phyloP scores from a whole-genome alignment of 1,140 invertebrate species.

The Musca domestica region DNA sequence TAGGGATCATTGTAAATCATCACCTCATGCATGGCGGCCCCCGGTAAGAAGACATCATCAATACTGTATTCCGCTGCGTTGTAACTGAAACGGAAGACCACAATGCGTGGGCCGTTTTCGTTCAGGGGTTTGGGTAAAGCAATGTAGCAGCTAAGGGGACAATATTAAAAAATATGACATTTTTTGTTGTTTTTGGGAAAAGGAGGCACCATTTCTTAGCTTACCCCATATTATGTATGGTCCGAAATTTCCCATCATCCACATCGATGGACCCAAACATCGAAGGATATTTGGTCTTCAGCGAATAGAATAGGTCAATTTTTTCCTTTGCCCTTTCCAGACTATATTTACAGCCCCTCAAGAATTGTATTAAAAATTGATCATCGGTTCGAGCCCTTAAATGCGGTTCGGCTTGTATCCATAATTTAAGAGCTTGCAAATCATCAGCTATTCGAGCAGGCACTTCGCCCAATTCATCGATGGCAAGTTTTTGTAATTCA shows the following conservation, averaged over 20 bases:
- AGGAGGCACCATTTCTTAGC: no score
- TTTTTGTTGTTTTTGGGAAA: no score
- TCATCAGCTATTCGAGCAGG: conserved; percentile 57
- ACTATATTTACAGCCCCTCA: conserved; percentile 66
- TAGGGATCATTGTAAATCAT: conserved; percentile 38
- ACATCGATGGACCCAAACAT: no score
- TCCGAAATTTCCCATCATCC: conserved; percentile 23
- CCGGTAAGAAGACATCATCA: conserved; percentile 31
- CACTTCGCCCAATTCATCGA: conserved; percentile 60
- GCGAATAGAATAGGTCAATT: conserved; percentile 62
- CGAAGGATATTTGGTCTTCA: conserved; percentile 58
- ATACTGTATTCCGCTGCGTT: conserved; percentile 33
- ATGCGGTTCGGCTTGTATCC: conserved; percentile 64
- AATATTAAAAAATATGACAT: background rate
- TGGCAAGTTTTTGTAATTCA: conserved; percentile 50
- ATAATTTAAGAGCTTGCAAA: conserved; percentile 58
- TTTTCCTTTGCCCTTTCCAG: conserved; percentile 63
- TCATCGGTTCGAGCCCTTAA: conserved; percentile 57
- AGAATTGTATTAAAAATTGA: conserved; percentile 60
- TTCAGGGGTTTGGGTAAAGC: conserved; percentile 33
- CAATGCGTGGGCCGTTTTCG: conserved; percentile 46
- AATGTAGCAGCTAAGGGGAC: conserved; percentile 21
- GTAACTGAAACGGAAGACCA: conserved; percentile 41
- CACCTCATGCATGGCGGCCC: conserved; percentile 33
- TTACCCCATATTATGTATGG: conserved; percentile 29